phyloP scores from a whole-genome alignment of 2,888 invertebrate species.

The Catocala fraxini region DNA sequence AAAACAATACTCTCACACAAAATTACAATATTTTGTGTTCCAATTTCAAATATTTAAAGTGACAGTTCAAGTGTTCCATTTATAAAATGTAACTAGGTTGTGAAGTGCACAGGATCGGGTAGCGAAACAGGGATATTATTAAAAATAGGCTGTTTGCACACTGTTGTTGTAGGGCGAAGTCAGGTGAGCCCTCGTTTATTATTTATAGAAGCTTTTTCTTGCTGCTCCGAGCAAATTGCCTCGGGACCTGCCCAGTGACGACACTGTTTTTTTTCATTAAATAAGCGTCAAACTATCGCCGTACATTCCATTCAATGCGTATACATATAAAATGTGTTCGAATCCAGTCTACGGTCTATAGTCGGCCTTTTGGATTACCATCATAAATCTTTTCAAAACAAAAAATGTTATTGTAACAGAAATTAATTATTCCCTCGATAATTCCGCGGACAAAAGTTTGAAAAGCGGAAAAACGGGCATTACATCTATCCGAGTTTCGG shows the following conservation, averaged over 20 bases:
- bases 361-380: constrained; percentile 1
- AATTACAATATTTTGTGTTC: constrained; percentile 31
- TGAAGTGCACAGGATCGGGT: constrained; percentile 59
- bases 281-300: constrained; percentile 18
- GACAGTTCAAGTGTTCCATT: constrained; percentile 42
- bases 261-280: constrained; percentile 24
- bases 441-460: constrained; percentile 1
- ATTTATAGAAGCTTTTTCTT: constrained; percentile 55
- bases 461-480: constrained; percentile 3
- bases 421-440: constrained; percentile 2
- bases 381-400: background rate
- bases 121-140: constrained; percentile 61
- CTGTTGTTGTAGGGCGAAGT: constrained; percentile 53
- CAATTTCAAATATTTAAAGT: constrained; percentile 27
- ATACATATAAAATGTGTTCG: background rate
- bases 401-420: background rate
- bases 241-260: constrained; percentile 23
- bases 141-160: constrained; percentile 59
- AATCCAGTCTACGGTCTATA: no score
- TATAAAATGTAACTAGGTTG: constrained; percentile 60
- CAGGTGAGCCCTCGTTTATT: constrained; percentile 62
- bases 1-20: constrained; percentile 43
- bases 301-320: constrained; percentile 3
- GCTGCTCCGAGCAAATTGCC: constrained; percentile 39
- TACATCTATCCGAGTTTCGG: constrained; percentile 3